These are phyloP conservation scores for Galeopsomyia nigrocyanea DNA, from an alignment of 2,888 invertebrate genomes.

Conservation along the genomic window DNA sequence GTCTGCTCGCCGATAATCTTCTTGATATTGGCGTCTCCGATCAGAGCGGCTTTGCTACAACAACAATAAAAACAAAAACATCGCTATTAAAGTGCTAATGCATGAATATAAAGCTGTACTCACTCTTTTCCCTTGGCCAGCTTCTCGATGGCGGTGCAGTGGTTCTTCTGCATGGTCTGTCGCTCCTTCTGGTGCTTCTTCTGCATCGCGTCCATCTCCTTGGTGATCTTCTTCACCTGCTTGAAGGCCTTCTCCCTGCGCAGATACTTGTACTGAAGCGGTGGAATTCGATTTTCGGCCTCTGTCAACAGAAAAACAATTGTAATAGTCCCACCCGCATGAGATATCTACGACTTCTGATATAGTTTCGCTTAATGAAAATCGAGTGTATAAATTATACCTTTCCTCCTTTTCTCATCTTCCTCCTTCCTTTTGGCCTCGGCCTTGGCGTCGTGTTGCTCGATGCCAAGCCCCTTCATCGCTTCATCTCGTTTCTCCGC, in stretches of 20 bases:
- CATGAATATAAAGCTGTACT: too few relatives aligned
- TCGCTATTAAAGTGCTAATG: too few relatives aligned
- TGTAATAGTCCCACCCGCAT: not conserved
- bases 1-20: slow-evolving; percentile 75
- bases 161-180: slow-evolving; percentile 73
- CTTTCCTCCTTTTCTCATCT: slow-evolving; percentile 64
- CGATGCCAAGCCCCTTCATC: slow-evolving; percentile 79
- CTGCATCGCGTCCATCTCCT: slow-evolving; percentile 74
- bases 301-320: slow-evolving; percentile 22
- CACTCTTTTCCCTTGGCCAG: slow-evolving; percentile 74
- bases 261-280: slow-evolving; percentile 71
- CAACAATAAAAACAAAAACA: too few relatives aligned
- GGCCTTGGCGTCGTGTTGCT: slow-evolving; percentile 69
- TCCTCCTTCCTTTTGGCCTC: slow-evolving; percentile 66
- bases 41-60: slow-evolving; percentile 64
- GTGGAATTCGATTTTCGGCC: slow-evolving; percentile 64
- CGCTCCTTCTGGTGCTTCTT: slow-evolving; percentile 76
- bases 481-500: slow-evolving; percentile 76
- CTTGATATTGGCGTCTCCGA: slow-evolving; percentile 66
- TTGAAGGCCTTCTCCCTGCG: slow-evolving; percentile 73
- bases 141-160: slow-evolving; percentile 73
- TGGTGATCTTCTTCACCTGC: slow-evolving; percentile 74
- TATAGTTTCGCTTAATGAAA: too few relatives aligned
- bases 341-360: not conserved
- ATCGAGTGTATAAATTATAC: too few relatives aligned